Evolutionary conservation across 1,140 invertebrate species (phyloP), one percentile per base, ranked within the genome.

Genomic region (Trichoplusia ni): DNA sequence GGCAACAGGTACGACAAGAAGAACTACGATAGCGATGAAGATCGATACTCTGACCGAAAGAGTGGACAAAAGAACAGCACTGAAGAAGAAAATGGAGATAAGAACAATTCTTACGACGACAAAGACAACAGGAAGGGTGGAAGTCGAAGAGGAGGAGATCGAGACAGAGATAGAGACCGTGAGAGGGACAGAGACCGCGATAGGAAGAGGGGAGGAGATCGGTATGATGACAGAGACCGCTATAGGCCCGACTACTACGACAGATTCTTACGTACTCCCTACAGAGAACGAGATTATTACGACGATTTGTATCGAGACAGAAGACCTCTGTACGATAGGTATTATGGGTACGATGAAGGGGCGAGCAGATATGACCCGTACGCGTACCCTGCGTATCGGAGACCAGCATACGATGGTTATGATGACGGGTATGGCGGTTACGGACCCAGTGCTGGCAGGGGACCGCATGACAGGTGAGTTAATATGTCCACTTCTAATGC

Each of bases 241-340:
- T 89, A 89, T 59, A 80, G 79, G 11, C 83, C 82, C 9, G 85
- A 90, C 47, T 88, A 90, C 46, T 90, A 87, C 19, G 85, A 86
- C 13, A 77, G 84, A 44, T 86, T 86, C 42, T 61, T 88, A 35
- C n/a, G n/a, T n/a, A n/a, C n/a, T n/a, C n/a, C n/a, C n/a, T n/a
- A n/a, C n/a, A 81, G 80, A 65, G 80, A 85, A 65, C 19, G 75
- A 76, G 82, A 58, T 42, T 58, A 44, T 8, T 58, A 58, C 4
- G 54, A 58, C 8, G 82, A 86, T 42, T 73, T 69, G 1, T 87
- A 85, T 27, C 78, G 65, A 58, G 80, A 77, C 37, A 69, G 78
- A 23, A 47, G 85, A 6, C 82, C 79, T 1, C 27, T 64, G 0
- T 85, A 85, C 44, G 84, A 86, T 4, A 77, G 83, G 46, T 83